A percentile compares a stretch with the other conserved stretches of the same genome.
phyloP scores from a whole-genome alignment of 2,797 vertebrate species.

The Epinephelus coioides region DNA sequence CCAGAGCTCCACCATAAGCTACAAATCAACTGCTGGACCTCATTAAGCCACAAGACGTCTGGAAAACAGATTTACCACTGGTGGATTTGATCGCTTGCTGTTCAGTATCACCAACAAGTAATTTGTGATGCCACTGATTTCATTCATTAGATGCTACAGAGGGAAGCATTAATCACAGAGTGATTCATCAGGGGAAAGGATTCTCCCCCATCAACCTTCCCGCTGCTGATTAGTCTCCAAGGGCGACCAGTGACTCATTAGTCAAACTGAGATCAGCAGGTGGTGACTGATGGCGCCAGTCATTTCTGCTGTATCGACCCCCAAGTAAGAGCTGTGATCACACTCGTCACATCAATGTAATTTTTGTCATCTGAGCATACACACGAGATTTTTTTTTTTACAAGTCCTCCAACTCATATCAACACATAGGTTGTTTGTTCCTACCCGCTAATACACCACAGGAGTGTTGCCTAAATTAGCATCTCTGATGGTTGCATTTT shows the following conservation, averaged over 20 bases:
- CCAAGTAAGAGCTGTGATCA: slow-evolving; percentile 8
- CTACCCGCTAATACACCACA: no score
- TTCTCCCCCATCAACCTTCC: slow-evolving; percentile 61
- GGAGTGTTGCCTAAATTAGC: no score
- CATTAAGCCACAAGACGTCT: slow-evolving; percentile 25
- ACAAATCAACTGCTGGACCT: slow-evolving; percentile 26
- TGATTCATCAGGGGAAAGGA: slow-evolving; percentile 69
- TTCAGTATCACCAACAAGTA: slow-evolving; percentile 54
- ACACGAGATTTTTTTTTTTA: slow-evolving; percentile 5
- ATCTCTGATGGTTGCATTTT: no score
- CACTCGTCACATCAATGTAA: slow-evolving; percentile 28
- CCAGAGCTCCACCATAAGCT: slow-evolving; percentile 4
- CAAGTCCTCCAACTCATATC: no score
- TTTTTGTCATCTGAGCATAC: neutral
- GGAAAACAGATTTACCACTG: slow-evolving; percentile 42
- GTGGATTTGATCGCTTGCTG: slow-evolving; percentile 25
- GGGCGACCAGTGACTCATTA: slow-evolving; percentile 65
- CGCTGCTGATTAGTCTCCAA: slow-evolving; percentile 76
- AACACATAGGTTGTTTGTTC: no score
- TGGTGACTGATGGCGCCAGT: slow-evolving; percentile 52
- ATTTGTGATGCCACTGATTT: slow-evolving; percentile 59
- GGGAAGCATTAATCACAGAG: slow-evolving; percentile 54
- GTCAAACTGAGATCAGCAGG: slow-evolving; percentile 65
- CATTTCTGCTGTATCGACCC: slow-evolving; percentile 29
- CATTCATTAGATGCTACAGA: slow-evolving; percentile 57